A percentile compares a stretch with the other conserved stretches of the same genome.
phyloP scores from a whole-genome alignment of 1,140 invertebrate species.

The Liolophura sinensis region DNA sequence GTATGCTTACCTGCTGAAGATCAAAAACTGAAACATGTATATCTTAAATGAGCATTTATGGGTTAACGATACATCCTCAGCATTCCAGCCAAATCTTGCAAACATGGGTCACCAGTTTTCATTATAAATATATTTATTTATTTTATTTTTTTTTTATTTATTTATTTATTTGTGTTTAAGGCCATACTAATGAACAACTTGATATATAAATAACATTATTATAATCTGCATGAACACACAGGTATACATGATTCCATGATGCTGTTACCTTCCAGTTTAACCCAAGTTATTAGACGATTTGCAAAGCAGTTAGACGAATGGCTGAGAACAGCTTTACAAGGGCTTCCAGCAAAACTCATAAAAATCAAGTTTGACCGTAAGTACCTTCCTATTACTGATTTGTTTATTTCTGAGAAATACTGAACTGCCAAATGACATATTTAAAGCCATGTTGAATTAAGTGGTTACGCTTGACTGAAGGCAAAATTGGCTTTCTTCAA shows the following conservation, averaged over 20 bases:
- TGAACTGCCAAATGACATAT: neutral
- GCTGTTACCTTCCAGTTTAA: conserved; percentile 42
- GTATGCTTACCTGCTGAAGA: no score
- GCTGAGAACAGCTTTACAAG: conserved; percentile 41
- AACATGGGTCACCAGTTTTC: no score
- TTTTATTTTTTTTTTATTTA: no score
- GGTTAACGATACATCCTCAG: no score
- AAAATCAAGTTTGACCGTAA: conserved; percentile 58
- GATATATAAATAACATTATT: neutral
- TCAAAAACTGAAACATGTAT: no score
- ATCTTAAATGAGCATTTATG: no score
- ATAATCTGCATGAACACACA: neutral
- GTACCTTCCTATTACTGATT: conserved; percentile 16
- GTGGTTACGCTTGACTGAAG: neutral
- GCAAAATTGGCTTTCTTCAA: neutral
- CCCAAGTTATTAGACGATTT: conserved; percentile 53
- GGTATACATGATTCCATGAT: neutral
- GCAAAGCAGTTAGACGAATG: conserved; percentile 53
- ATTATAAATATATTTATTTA: no score
- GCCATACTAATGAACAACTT: neutral
- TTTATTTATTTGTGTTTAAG: no score
- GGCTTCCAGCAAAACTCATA: conserved; percentile 44
- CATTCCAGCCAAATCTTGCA: no score
- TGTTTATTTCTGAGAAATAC: neutral
- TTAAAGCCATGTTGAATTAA: neutral